Evolutionary conservation across 2,888 invertebrate genomes (phyloP), one percentile per base, ranked within the genome.

Genomic region (Homarus gammarus): DNA sequence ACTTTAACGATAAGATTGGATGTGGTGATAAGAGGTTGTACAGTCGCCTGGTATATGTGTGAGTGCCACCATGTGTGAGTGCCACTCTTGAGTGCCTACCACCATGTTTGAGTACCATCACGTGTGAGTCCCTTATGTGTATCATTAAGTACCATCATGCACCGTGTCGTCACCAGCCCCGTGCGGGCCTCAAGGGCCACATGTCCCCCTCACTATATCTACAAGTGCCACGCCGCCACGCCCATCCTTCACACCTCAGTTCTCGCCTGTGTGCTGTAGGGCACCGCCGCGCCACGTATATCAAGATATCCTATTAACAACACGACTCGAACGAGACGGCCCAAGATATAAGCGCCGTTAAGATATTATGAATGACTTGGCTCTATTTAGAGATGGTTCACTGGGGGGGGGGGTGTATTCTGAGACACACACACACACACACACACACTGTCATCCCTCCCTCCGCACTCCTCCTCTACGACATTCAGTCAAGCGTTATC

Each of bases 231-330:
- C 75, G 10, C 40, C 2, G n/a, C 36, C 44, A 75, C 44, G 44
- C 75, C 75, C 75, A 75, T 44, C 44, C 22, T 31, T 44, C 75
- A 44, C 75, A 49, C n/a, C 75, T 75, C n/a, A n/a, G 40, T 31
- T 8, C 75, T 10, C 40, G 75, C n/a, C 27, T 31, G 27, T 75
- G 44, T n/a, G 27, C n/a, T 22, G 49, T n/a, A 15, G 75, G 31
- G 64, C 31, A 8, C 64, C 64, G 8, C 5, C 64, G 12, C 64
- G 27, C 27, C 64, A 15, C 49, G 44, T 75, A 75, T 75, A 22
- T 75, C 49, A 75, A 27, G 75, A n/a, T 75, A 75, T 75, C 75
- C 75, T 75, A 75, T 75, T 75, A 75, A 75, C 44, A 75, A 75
- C 75, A 44, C n/a, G 75, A 75, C 75, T 75, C n/a, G 44, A 75